phyloP scores from a whole-genome alignment of 2,888 invertebrate genomes.

The Dichetophora obliterata region DNA sequence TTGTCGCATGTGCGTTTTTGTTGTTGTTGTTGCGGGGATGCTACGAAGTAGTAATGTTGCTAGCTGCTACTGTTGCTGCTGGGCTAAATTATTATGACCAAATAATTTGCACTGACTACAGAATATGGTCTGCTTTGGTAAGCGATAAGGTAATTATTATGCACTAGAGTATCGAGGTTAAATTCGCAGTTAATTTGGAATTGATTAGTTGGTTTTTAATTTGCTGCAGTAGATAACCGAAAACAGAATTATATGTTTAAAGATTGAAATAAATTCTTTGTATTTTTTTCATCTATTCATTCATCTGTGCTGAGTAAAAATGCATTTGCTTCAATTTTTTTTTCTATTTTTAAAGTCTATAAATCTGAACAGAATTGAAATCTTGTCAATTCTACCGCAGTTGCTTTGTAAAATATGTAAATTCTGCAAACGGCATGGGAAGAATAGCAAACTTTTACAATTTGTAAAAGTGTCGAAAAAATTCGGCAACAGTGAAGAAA shows the following conservation, averaged over 20 bases:
- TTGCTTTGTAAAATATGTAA: constrained; percentile 5
- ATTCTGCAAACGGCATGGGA: constrained; percentile 18
- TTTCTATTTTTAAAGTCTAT: background rate
- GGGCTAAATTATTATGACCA: constrained; percentile 22
- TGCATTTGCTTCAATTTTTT: too few relatives aligned
- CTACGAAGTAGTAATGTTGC: background rate
- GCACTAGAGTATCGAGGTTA: constrained; percentile 21
- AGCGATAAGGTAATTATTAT: constrained; percentile 36
- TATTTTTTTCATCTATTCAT: too few relatives aligned
- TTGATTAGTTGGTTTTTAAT: constrained; percentile 10
- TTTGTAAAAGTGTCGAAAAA: constrained; percentile 36
- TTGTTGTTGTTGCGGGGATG: background rate
- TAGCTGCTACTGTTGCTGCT: background rate
- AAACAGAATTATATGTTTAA: background rate
- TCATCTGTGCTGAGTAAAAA: too few relatives aligned
- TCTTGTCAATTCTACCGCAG: constrained; percentile 20
- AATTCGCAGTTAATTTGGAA: constrained; percentile 32
- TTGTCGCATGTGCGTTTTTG: constrained; percentile 10
- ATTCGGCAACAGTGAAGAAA: too few relatives aligned
- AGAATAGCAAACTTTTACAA: constrained; percentile 15
- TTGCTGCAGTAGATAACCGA: background rate
- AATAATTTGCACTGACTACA: constrained; percentile 13
- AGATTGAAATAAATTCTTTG: background rate
- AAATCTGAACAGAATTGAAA: background rate
- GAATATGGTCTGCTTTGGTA: background rate